These are phyloP conservation scores for Echinops telfairi DNA, from an alignment of 2,113 vertebrate genomes.

Conservation along the genomic window DNA sequence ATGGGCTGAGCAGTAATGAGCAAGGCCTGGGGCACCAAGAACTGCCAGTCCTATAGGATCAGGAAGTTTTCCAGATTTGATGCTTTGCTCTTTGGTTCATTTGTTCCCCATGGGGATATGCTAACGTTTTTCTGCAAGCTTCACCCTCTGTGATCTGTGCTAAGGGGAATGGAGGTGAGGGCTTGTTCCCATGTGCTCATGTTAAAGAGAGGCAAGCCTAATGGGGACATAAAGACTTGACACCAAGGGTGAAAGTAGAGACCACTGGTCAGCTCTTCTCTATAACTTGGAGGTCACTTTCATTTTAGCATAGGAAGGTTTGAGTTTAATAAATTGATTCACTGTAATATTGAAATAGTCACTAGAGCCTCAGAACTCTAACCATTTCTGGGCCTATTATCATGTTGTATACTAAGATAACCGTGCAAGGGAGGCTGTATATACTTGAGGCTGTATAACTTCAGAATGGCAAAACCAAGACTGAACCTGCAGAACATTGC, in stretches of 20 bases:
- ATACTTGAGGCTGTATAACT: fast-evolving
- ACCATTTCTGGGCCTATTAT: too few species aligned
- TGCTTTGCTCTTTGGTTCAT: background rate
- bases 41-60: background rate
- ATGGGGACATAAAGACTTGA: background rate
- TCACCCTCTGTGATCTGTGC: too few species aligned
- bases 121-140: background rate
- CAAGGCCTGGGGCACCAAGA: background rate
- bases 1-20: fast-evolving
- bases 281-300: background rate
- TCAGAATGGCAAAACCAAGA: background rate
- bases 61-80: fast-evolving
- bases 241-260: background rate
- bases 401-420: background rate
- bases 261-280: background rate
- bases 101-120: background rate
- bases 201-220: background rate
- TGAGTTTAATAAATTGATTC: background rate
- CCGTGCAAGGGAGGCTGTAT: background rate
- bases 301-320: background rate
- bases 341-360: background rate
- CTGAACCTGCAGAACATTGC: background rate
- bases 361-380: background rate
- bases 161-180: too few species aligned
- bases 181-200: fast-evolving